A percentile compares a stretch with the other conserved stretches of the same genome.
These are phyloP conservation scores for Rhyzopertha dominica DNA, from an alignment of 1,140 invertebrate genomes.

Conservation along the genomic window DNA sequence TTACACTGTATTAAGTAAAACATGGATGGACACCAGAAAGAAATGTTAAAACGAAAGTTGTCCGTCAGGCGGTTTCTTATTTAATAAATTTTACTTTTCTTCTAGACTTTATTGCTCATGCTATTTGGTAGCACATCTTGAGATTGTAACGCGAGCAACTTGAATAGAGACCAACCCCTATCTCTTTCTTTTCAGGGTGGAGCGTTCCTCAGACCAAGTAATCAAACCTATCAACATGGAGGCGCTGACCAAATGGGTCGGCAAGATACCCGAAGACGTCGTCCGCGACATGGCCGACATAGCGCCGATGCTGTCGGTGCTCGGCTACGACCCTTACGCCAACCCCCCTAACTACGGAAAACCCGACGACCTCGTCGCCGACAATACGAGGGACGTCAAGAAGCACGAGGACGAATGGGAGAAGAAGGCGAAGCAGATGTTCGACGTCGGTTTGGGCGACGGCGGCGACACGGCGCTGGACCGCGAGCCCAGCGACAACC, in stretches of 20 bases:
- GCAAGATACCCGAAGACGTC: conserved; percentile 85
- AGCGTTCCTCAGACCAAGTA: conserved; percentile 97
- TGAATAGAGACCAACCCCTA: no score
- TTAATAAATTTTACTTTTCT: no score
- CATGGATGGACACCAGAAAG: no score
- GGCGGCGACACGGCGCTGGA: conserved; percentile 34
- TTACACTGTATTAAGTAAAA: no score
- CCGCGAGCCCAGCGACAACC: conserved; percentile 37
- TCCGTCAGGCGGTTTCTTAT: no score
- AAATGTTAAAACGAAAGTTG: no score
- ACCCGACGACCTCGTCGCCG: conserved; percentile 76
- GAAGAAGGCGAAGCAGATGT: conserved; percentile 52
- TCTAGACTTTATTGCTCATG: no score
- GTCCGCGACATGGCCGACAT: conserved; percentile 84
- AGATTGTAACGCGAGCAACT: no score
- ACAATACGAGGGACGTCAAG: conserved; percentile 65
- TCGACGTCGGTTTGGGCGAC: conserved; percentile 23
- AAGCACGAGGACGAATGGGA: conserved; percentile 53
- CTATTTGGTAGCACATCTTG: no score
- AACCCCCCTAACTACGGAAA: conserved; percentile 92
- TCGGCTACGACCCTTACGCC: conserved; percentile 91
- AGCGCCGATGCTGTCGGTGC: conserved; percentile 84
- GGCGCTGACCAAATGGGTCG: conserved; percentile 95
- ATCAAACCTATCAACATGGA: conserved; percentile 97
- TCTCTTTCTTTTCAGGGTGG: conserved; percentile 70